Evolutionary conservation across 2,113 vertebrate genomes (phyloP).

Genomic region (Hemibagrus wyckioides): DNA sequence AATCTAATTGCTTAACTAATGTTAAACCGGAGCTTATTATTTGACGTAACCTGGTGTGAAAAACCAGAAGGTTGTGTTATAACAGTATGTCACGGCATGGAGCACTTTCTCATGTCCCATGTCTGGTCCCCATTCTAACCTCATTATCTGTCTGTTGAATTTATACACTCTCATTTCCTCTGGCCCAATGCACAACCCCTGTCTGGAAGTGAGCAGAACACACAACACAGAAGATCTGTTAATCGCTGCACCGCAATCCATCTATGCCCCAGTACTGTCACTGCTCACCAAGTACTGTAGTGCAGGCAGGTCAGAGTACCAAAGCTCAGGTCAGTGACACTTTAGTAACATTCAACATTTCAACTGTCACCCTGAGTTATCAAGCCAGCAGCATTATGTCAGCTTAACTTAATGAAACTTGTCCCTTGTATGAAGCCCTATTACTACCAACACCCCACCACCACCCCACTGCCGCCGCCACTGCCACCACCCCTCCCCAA

Average conservation of each 20-base stretch:
- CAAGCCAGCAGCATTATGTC: not conserved
- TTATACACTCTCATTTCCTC: conserved; percentile 24
- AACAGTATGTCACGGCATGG: not conserved
- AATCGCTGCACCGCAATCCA: not conserved
- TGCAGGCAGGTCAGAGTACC: not conserved
- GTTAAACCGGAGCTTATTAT: not conserved
- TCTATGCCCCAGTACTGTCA: not conserved
- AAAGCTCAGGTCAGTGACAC: not conserved
- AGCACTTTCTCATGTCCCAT: not conserved
- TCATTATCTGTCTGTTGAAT: conserved; percentile 6
- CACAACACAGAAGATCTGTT: not conserved
- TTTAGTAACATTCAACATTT: not conserved
- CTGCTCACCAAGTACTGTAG: not conserved
- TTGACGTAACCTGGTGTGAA: not conserved
- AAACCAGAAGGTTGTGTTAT: not conserved
- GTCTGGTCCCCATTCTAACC: not conserved
- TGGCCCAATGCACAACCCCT: not conserved
- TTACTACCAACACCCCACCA: not conserved
- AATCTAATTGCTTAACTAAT: not conserved
- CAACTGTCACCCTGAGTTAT: not conserved
- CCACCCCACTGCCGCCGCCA: not conserved
- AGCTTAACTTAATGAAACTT: not conserved
- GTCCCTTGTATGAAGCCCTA: not conserved
- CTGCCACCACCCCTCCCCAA: not conserved
- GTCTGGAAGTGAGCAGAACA: conserved; percentile 6